Percentiles rank a stretch among this genome's conserved stretches.
phyloP scores from a whole-genome alignment of 2,888 invertebrate genomes.

The Serripes groenlandicus region DNA sequence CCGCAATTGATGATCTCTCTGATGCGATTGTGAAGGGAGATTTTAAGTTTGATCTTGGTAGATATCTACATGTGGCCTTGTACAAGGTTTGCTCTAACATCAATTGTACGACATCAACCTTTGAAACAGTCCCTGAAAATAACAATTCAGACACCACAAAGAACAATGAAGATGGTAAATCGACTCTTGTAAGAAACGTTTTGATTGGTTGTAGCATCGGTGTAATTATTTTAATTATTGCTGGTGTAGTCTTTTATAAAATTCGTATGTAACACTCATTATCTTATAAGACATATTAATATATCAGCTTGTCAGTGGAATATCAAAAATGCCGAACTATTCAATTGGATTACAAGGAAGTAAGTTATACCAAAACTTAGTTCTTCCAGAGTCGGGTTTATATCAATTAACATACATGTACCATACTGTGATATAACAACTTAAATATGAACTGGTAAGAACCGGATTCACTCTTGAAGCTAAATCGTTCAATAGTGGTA shows the following conservation, averaged over 20 bases:
- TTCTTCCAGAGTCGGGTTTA: no score
- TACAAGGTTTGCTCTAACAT: not conserved
- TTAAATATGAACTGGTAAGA: no score
- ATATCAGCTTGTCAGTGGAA: no score
- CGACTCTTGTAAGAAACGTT: not conserved
- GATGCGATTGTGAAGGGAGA: not conserved
- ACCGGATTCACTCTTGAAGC: no score
- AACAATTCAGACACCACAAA: not conserved
- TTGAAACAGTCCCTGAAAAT: not conserved
- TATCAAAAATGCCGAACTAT: no score
- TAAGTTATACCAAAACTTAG: no score
- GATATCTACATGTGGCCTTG: not conserved
- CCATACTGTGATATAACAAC: no score
- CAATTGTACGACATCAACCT: not conserved
- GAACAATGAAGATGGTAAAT: not conserved
- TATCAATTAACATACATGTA: no score
- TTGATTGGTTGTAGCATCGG: not conserved
- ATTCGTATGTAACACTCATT: not conserved
- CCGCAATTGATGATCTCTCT: not conserved
- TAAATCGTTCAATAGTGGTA: no score
- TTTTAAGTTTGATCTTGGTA: not conserved
- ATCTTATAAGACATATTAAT: no score
- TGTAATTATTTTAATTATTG: not conserved
- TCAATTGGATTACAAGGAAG: no score
- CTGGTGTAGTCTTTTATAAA: not conserved